These are phyloP conservation scores for Achroia grisella DNA, from an alignment of 1,140 invertebrate species.

Conservation along the genomic window DNA sequence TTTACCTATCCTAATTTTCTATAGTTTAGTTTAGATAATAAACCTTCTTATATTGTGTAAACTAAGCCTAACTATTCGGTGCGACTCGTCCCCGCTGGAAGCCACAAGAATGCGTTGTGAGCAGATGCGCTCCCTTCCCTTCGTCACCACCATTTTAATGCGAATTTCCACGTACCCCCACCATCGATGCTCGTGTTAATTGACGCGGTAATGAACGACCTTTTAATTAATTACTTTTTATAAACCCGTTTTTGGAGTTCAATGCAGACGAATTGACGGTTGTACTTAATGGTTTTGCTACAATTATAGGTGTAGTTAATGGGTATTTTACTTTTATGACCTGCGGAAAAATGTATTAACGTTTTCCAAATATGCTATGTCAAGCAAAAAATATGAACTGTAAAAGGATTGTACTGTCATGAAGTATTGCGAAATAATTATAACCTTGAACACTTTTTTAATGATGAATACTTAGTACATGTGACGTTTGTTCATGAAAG, in stretches of 20 bases:
- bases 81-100: constrained; percentile 34
- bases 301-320: background rate
- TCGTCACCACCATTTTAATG: constrained; percentile 26
- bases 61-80: constrained; percentile 13
- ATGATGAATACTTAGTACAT: no score
- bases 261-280: background rate
- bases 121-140: constrained; percentile 42
- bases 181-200: background rate
- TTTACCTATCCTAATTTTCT: background rate
- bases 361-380: background rate
- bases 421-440: no score
- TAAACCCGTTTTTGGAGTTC: background rate
- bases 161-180: constrained; percentile 19
- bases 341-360: background rate
- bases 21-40: background rate
- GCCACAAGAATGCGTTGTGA: constrained; percentile 67
- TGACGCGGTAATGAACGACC: constrained; percentile 11
- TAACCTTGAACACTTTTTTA: no score
- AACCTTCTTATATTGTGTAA: background rate
- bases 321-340: no score
- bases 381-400: no score
- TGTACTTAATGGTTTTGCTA: background rate
- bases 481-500: no score
- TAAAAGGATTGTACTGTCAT: no score
- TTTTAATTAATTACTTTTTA: constrained; percentile 3